Conservation (phyloP, 2,888 invertebrate genomes). For the Xanthostigma xanthostigma region DNA sequence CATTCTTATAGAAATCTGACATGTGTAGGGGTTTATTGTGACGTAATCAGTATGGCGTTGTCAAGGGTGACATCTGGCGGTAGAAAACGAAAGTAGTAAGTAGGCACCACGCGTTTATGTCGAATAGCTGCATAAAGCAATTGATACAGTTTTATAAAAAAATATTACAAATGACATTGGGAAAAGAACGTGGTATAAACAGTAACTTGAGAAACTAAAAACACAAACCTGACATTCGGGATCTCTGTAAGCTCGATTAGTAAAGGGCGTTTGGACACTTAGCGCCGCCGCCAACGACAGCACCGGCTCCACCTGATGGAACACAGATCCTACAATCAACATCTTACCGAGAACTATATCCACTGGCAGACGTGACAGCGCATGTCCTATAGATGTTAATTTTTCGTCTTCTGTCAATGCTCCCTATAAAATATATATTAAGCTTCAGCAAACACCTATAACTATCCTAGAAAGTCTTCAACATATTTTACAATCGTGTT, state of each 20-base stretch:
- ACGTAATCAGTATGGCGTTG: too few species aligned
- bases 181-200: neutral
- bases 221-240: conserved; percentile 56
- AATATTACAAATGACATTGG: neutral
- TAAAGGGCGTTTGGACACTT: conserved; percentile 87
- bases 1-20: too few species aligned
- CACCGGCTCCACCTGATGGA: conserved; percentile 76
- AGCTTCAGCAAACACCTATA: neutral
- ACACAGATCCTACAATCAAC: conserved; percentile 79
- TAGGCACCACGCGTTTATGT: too few species aligned
- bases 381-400: conserved; percentile 72
- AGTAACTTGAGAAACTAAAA: neutral
- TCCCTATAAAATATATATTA: conserved; percentile 35
- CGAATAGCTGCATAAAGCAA: neutral
- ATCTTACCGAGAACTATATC: conserved; percentile 94
- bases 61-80: too few species aligned
- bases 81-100: too few species aligned
- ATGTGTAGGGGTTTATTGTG: too few species aligned
- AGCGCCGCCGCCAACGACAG: conserved; percentile 81
- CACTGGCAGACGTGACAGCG: conserved; percentile 80
- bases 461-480: too few species aligned
- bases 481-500: too few species aligned
- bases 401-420: conserved; percentile 67
- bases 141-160: too few species aligned
- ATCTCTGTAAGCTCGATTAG: conserved; percentile 75